These are phyloP conservation scores for Neomicropteryx cornuta DNA, from an alignment of 1,140 invertebrate species.

Conservation along the genomic window DNA sequence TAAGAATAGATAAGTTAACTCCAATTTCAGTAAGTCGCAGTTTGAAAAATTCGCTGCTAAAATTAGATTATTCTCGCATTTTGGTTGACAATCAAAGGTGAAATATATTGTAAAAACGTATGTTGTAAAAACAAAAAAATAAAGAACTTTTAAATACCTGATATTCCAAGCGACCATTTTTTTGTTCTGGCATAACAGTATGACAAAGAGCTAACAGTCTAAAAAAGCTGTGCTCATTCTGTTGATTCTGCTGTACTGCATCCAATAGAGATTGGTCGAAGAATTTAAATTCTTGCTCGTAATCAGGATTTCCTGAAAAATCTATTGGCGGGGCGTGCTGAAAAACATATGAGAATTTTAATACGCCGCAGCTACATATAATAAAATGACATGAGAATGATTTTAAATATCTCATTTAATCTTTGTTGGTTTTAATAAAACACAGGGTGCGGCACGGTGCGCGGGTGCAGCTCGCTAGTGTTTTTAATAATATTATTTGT, in stretches of 20 bases:
- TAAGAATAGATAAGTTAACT: too few species aligned
- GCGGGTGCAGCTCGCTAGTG: too few species aligned
- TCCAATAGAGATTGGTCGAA: slow-evolving; percentile 83
- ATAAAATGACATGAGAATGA: too few species aligned
- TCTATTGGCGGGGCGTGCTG: slow-evolving; percentile 71
- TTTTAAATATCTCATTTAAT: too few species aligned
- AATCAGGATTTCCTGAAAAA: slow-evolving; percentile 88
- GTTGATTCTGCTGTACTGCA: slow-evolving; percentile 63
- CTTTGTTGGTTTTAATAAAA: too few species aligned
- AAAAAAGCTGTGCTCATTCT: slow-evolving; percentile 77
- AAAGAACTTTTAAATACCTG: slow-evolving; percentile 23
- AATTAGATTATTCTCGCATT: too few species aligned
- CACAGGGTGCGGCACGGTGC: too few species aligned
- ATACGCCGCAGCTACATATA: too few species aligned
- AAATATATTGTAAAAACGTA: neutral
- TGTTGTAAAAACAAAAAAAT: slow-evolving; percentile 5
- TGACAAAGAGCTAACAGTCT: slow-evolving; percentile 88
- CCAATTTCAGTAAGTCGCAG: too few species aligned
- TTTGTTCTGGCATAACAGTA: slow-evolving; percentile 95
- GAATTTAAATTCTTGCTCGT: slow-evolving; percentile 88
- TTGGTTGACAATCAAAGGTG: too few species aligned
- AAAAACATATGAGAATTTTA: slow-evolving; percentile 18
- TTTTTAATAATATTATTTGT: too few species aligned
- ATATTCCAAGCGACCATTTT: slow-evolving; percentile 63
- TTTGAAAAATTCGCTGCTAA: too few species aligned